phyloP scores from a whole-genome alignment of 30 jellyfish, hydroid and myxozoan genomes.

The Aurelia coerulea region DNA sequence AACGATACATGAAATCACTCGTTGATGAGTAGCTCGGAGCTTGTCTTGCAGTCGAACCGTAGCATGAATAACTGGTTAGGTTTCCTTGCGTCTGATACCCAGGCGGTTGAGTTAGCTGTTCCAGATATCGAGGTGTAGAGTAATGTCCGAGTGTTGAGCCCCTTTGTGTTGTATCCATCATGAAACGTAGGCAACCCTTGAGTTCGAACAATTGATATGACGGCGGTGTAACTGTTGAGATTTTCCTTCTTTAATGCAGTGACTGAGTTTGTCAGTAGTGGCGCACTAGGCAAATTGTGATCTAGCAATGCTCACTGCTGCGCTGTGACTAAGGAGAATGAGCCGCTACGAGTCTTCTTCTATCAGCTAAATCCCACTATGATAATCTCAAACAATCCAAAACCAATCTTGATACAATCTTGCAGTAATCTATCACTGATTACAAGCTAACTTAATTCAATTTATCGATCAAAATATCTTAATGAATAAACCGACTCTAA shows the following conservation, averaged over 20 bases:
- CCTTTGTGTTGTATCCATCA: conserved; percentile 87
- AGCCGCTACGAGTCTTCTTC: neutral
- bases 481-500: neutral
- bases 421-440: conserved; percentile 12
- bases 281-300: conserved; percentile 51
- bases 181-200: neutral
- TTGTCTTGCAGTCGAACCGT: conserved; percentile 70
- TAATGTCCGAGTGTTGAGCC: conserved; percentile 98
- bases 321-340: conserved; percentile 27
- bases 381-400: conserved; percentile 64
- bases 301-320: conserved; percentile 58
- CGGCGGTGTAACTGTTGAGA: neutral
- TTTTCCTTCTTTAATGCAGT: conserved; percentile 27
- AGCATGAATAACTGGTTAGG: conserved; percentile 60
- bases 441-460: conserved; percentile 24
- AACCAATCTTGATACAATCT: conserved; percentile 37
- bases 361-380: conserved; percentile 52
- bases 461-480: conserved; percentile 10
- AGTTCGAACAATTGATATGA: neutral
- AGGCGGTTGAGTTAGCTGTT: conserved; percentile 82
- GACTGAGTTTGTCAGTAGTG: conserved; percentile 62
- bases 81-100: conserved; percentile 70
- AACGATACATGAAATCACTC: conserved; percentile 72
- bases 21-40: conserved; percentile 56
- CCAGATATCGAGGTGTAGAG: conserved; percentile 81